These are phyloP conservation scores for Rapana venosa DNA, from an alignment of 2,888 invertebrate species.

Conservation along the genomic window DNA sequence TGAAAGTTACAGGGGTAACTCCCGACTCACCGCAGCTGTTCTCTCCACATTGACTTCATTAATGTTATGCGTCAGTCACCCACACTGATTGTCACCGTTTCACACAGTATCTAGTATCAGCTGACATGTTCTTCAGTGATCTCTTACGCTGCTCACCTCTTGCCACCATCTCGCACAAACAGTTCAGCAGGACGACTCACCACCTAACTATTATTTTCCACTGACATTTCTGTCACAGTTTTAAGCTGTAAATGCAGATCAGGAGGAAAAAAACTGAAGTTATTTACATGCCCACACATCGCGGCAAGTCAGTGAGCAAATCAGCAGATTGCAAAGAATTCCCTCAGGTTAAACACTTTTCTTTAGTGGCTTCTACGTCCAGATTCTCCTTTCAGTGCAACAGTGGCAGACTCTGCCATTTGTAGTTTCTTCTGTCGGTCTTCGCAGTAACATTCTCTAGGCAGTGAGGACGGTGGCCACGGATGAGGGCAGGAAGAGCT, in stretches of 20 bases:
- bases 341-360: neutral
- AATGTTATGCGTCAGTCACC: neutral
- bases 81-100: neutral
- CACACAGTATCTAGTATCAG: too few species aligned
- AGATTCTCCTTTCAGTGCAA: too few species aligned
- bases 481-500: neutral
- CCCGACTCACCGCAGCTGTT: neutral
- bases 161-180: too few species aligned
- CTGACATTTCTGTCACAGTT: too few species aligned
- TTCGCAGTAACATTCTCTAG: too few species aligned
- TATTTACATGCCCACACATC: neutral
- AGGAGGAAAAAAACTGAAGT: neutral
- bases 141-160: too few species aligned
- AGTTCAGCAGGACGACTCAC: too few species aligned
- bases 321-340: conserved; percentile 15
- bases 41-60: neutral
- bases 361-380: neutral
- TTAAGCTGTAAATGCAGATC: too few species aligned
- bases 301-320: neutral
- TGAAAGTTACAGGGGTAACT: neutral
- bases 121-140: too few species aligned
- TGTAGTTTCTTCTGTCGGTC: too few species aligned
- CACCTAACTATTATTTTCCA: too few species aligned
- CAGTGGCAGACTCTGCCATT: too few species aligned
- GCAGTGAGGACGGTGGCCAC: neutral